Base-by-base conservation (phyloP, 2,797 vertebrate genomes). In the Bradypus variegatus region DNA sequence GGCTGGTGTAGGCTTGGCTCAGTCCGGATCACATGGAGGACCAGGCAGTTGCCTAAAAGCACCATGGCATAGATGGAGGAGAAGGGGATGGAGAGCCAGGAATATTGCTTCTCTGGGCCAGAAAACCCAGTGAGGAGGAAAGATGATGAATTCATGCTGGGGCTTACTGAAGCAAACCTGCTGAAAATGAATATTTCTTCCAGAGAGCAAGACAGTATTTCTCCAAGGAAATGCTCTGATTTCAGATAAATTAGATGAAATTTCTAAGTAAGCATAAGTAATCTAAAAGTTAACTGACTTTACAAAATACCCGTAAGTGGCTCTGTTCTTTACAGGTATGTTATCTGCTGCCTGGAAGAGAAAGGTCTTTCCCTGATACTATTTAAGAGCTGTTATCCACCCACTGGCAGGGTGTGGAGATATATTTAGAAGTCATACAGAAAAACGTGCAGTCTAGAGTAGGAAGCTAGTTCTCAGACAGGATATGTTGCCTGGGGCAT, bases 61-160 rank as follows among this genome's bases (percentile, higher is more conserved):
- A 90, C 84, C 31, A 83, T n/a, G 36, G 45, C 58, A 6, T 91
- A 91, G 45, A 91, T 83, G 53, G 13, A 19, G 10, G 29, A 82
- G n/a, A 91, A 88, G 19, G 53, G 84, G 36, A 93, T 60, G 45
- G 84, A 88, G n/a, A 93, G 21, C 89, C 89, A 93, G 5, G 31
- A n/a, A 16, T 91, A 55, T 9, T 23, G 76, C 8, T 85, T 48
- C n/a, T 93, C 91, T 38, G 92, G 73, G 31, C 93, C 91, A 38
- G 91, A 50, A 79, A 94, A 91, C 64, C 86, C 93, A 16, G 78
- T 89, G 70, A 95, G 80, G 72, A 88, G n/a, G 62, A 94, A 92
- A 13, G 73, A 87, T 23, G 91, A 92, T 5, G 65, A 88, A 87
- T 92, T 91, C 8, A 19, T 53, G 3, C 36, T 14, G 21, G 29